Evolutionary conservation across 2,113 vertebrate species (phyloP), one percentile per base, ranked within the genome.

Genomic region (Vulpes lagopus): DNA sequence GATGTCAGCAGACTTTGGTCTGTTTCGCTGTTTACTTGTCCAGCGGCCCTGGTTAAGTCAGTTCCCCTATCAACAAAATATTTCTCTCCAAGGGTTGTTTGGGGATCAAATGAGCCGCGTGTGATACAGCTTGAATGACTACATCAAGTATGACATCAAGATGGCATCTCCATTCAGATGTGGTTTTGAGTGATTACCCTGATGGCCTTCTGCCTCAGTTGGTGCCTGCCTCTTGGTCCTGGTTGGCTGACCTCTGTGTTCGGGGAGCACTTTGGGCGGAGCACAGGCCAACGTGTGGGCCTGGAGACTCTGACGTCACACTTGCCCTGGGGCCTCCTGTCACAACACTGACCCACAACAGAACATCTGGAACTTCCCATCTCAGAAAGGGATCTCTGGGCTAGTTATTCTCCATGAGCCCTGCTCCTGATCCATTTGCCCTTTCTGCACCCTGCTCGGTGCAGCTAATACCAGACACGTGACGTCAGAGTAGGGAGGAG

Each of bases 21-120:
- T 91, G 14, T 73, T 92, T 55, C 17, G 17, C 22, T 59, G 30
- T 76, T 81, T 43, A 49, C 27, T 71, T 74, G 12, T 81, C 8
- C 17, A n/a, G 67, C 25, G 71, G 60, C 60, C 25, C 93, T 90
- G 74, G 88, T 73, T 67, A 86, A 94, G 15, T 35, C 57, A 92
- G 12, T 55, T 83, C 95, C 62, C 65, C 84, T 60, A 67, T 57
- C 51, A 57, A 67, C 73, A 95, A 96, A 83, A 78, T 74, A 92
- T 64, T 76, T 92, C 23, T 67, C 65, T 92, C 78, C 67, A 60
- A 62, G 43, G 3, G 19, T 62, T 78, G 16, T 57, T 57, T 94
- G 25, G 23, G 35, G n/a, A 85, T 85, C 20, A 5, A 15, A 22
- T 80, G 64, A 81, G 83, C 79, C 35, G 11, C 32, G 51, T 92